Conservation (phyloP, 1,140 invertebrate genomes). For the Oncopodura yosiiana region DNA sequence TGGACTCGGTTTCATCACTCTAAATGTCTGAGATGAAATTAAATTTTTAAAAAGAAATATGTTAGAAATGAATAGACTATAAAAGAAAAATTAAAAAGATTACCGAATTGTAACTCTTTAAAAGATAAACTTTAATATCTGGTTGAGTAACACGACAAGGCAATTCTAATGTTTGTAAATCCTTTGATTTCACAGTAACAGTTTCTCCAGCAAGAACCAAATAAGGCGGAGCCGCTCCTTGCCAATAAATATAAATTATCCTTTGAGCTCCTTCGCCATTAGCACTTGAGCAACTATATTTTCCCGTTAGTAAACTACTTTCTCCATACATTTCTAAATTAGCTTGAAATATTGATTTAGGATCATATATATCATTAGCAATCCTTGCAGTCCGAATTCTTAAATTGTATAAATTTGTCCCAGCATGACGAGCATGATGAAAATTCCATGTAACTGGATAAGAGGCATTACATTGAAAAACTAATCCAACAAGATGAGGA, state of each 20-base stretch:
- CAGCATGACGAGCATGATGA: slow-evolving; percentile 8
- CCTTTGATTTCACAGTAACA: slow-evolving; percentile 9
- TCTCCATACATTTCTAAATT: slow-evolving; percentile 23
- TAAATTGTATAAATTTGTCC: slow-evolving; percentile 12
- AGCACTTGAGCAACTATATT: slow-evolving; percentile 17
- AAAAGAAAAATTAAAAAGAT: too few species aligned
- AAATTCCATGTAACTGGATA: slow-evolving; percentile 26
- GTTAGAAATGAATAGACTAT: too few species aligned
- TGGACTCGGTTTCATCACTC: slow-evolving; percentile 3
- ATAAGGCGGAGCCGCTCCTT: slow-evolving; percentile 21
- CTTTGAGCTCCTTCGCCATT: slow-evolving; percentile 2
- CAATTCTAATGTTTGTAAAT: background rate
- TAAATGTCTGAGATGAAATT: too few species aligned
- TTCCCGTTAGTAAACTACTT: slow-evolving; percentile 8
- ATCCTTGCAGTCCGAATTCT: slow-evolving; percentile 9
- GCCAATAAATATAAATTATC: slow-evolving; percentile 22
- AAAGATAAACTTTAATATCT: slow-evolving; percentile 5
- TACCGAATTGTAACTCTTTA: background rate
- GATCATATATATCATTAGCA: slow-evolving; percentile 7
- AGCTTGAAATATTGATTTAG: slow-evolving; percentile 4
- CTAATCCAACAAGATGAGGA: slow-evolving; percentile 13
- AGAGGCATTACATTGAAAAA: slow-evolving; percentile 24
- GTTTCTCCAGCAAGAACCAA: slow-evolving; percentile 14
- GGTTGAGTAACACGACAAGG: slow-evolving; percentile 12
- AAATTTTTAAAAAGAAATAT: too few species aligned